Conservation (phyloP, 1,140 invertebrate genomes). For the Tetramorium simillimum region DNA sequence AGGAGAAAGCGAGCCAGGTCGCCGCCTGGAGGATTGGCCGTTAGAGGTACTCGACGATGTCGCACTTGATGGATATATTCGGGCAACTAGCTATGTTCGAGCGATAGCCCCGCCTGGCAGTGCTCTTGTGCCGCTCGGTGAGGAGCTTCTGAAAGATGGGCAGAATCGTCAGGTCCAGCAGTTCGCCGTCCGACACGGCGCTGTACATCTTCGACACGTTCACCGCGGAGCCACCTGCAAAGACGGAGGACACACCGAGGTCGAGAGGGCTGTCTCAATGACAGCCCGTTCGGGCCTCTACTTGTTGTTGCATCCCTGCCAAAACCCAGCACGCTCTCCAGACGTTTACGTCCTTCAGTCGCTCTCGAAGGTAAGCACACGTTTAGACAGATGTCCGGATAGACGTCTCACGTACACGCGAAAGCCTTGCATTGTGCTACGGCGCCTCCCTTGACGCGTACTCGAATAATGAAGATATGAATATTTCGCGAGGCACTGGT, state of each 20-base stretch:
- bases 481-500: background rate
- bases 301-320: background rate
- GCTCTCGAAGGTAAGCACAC: background rate
- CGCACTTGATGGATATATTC: conserved; percentile 97
- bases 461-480: conserved; percentile 23
- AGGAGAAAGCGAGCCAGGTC: background rate
- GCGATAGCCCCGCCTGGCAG: conserved; percentile 86
- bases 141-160: conserved; percentile 96
- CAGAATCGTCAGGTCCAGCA: conserved; percentile 92
- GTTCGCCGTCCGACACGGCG: conserved; percentile 93
- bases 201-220: conserved; percentile 89
- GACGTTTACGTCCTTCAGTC: background rate
- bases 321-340: background rate
- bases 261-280: background rate
- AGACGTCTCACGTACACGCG: background rate
- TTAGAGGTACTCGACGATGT: conserved; percentile 97
- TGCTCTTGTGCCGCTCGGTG: conserved; percentile 92
- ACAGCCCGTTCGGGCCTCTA: background rate
- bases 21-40: conserved; percentile 55
- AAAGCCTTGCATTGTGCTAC: background rate
- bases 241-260: background rate
- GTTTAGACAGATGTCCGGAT: background rate
- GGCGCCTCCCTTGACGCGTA: background rate
- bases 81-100: conserved; percentile 95
- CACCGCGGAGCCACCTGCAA: conserved; percentile 79